Evolutionary conservation across 2,113 vertebrate species (phyloP).

Genomic region (Silurus asotus): DNA sequence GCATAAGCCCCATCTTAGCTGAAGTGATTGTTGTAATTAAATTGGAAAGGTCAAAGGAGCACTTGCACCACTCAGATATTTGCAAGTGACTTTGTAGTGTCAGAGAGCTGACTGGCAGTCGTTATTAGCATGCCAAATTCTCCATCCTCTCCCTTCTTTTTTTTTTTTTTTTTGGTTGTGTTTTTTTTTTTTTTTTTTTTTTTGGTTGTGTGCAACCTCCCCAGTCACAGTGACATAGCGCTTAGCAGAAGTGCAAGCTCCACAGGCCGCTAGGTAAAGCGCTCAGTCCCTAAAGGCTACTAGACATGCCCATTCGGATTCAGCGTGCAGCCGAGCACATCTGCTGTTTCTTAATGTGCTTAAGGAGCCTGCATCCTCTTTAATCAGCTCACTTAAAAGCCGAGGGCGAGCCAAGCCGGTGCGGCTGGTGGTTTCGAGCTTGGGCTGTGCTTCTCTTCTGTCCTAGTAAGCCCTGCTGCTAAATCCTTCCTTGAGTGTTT

Average conservation of each 20-base stretch:
- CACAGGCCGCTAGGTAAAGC: slow-evolving; percentile 23
- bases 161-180: neutral
- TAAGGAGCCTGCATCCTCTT: slow-evolving; percentile 69
- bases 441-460: slow-evolving; percentile 78
- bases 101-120: slow-evolving; percentile 25
- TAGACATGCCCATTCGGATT: slow-evolving; percentile 71
- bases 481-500: slow-evolving; percentile 68
- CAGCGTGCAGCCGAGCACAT: slow-evolving; percentile 71
- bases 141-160: neutral
- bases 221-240: slow-evolving; percentile 25
- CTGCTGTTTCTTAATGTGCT: slow-evolving; percentile 69
- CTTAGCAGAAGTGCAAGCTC: slow-evolving; percentile 14
- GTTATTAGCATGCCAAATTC: slow-evolving; percentile 44
- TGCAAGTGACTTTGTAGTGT: slow-evolving; percentile 43
- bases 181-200: too few species aligned
- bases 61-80: slow-evolving; percentile 43
- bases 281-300: slow-evolving; percentile 62
- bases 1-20: slow-evolving; percentile 44
- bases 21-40: slow-evolving; percentile 55
- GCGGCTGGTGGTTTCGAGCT: slow-evolving; percentile 75
- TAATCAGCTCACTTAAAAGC: slow-evolving; percentile 80
- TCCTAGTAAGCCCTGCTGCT: slow-evolving; percentile 72
- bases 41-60: slow-evolving; percentile 54
- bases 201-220: slow-evolving; percentile 30
- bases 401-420: slow-evolving; percentile 74